These are phyloP conservation scores for Thalassophryne amazonica DNA, from an alignment of 2,797 vertebrate genomes.

Conservation along the genomic window DNA sequence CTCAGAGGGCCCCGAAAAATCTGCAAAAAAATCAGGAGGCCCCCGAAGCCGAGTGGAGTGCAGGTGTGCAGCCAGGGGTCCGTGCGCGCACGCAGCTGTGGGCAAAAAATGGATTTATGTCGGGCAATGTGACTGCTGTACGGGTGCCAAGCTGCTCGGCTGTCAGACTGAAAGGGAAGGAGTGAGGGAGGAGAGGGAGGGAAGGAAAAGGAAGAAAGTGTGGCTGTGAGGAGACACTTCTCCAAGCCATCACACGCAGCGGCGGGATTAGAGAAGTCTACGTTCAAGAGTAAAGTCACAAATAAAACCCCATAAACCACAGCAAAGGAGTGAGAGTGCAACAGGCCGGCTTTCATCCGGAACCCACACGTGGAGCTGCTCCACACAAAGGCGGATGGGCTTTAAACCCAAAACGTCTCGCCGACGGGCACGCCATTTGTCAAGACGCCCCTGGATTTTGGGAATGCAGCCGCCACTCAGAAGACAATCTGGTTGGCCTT, in stretches of 20 bases:
- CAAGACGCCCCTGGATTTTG: too few species aligned
- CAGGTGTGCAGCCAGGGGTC: slow-evolving; percentile 58
- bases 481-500: too few species aligned
- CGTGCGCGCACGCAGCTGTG: slow-evolving; percentile 19
- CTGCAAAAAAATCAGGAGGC: slow-evolving; percentile 71
- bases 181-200: slow-evolving; percentile 30
- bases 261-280: background rate
- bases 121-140: slow-evolving; percentile 44
- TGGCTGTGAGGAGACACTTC: slow-evolving; percentile 47
- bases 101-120: slow-evolving; percentile 75
- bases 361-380: background rate
- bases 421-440: background rate
- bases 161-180: slow-evolving; percentile 47
- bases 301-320: slow-evolving; percentile 41
- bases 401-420: slow-evolving; percentile 9
- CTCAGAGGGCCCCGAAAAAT: slow-evolving; percentile 73
- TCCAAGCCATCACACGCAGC: slow-evolving; percentile 12
- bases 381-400: background rate
- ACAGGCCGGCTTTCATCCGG: background rate
- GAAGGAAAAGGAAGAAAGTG: slow-evolving; percentile 51
- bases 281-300: slow-evolving; percentile 17
- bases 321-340: background rate
- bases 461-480: too few species aligned
- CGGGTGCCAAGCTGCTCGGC: slow-evolving; percentile 70
- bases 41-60: slow-evolving; percentile 28